These are phyloP conservation scores for Pachycephala philippinensis DNA, from an alignment of 2,113 vertebrate genomes.

Conservation along the genomic window DNA sequence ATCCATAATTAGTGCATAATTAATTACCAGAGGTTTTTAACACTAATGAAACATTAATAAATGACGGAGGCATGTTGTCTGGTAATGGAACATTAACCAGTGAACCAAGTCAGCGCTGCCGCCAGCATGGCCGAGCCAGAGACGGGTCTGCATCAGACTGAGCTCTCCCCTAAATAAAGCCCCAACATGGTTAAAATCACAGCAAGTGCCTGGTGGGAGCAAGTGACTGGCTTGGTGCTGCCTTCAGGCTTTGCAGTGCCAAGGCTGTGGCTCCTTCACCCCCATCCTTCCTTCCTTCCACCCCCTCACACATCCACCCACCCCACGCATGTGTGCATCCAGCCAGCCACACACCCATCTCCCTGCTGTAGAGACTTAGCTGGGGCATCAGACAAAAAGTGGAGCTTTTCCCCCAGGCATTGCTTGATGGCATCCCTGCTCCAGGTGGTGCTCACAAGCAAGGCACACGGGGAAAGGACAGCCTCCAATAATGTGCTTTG, in stretches of 20 bases:
- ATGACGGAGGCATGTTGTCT: constrained; percentile 56
- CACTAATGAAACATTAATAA: constrained; percentile 70
- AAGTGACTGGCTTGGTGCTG: background rate
- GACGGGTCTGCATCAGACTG: background rate
- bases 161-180: background rate
- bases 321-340: too few species aligned
- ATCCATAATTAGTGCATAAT: constrained; percentile 70
- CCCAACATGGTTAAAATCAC: background rate
- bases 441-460: background rate
- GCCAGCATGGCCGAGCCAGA: fast-evolving
- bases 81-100: constrained; percentile 56
- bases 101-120: background rate
- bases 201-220: background rate
- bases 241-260: background rate
- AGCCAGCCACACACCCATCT: background rate
- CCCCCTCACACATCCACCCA: too few species aligned
- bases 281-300: background rate
- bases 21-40: constrained; percentile 73
- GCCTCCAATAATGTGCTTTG: fast-evolving
- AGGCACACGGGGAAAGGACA: background rate
- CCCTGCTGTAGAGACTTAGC: fast-evolving
- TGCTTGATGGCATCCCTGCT: background rate
- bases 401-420: fast-evolving
- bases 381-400: background rate
- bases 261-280: background rate